Evolutionary conservation across 1,140 invertebrate species (phyloP).

Genomic region (Psix sp.): DNA sequence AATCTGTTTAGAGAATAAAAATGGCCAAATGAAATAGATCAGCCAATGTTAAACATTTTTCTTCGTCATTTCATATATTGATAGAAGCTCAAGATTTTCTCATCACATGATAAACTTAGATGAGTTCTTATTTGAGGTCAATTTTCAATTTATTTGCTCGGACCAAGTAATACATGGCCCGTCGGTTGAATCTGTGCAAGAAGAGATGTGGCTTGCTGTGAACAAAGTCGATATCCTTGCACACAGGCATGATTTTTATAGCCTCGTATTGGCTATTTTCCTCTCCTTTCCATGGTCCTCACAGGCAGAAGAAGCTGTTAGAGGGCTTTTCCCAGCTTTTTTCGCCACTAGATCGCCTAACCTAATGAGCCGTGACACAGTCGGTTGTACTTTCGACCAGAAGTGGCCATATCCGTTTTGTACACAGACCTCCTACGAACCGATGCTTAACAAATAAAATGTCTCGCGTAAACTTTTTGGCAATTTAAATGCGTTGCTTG

Average conservation of each 20-base stretch:
- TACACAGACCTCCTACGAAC: slow-evolving; percentile 17
- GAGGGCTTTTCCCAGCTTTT: slow-evolving; percentile 28
- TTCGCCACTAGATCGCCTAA: slow-evolving; percentile 31
- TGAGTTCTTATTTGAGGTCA: slow-evolving; percentile 17
- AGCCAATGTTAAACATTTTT: too few relatives aligned
- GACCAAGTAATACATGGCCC: slow-evolving; percentile 59
- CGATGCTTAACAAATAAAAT: slow-evolving; percentile 58
- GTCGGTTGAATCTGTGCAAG: slow-evolving; percentile 46
- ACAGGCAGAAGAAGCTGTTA: slow-evolving; percentile 10
- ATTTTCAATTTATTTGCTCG: slow-evolving; percentile 62
- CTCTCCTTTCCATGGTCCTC: slow-evolving; percentile 28
- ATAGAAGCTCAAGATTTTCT: too few relatives aligned
- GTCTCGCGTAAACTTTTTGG: neutral
- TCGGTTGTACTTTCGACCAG: slow-evolving; percentile 19
- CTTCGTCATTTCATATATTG: too few relatives aligned
- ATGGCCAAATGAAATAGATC: too few relatives aligned
- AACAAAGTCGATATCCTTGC: slow-evolving; percentile 62
- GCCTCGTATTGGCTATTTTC: slow-evolving; percentile 62
- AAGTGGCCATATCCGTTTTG: slow-evolving; percentile 35
- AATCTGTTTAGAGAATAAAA: too few relatives aligned
- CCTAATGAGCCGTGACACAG: slow-evolving; percentile 57
- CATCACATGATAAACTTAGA: slow-evolving; percentile 38
- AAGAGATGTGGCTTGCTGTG: slow-evolving; percentile 30
- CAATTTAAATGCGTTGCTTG: too few relatives aligned
- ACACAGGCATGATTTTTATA: slow-evolving; percentile 63